These are phyloP conservation scores for Tipula unca DNA, from an alignment of 2,888 invertebrate genomes.

Conservation along the genomic window DNA sequence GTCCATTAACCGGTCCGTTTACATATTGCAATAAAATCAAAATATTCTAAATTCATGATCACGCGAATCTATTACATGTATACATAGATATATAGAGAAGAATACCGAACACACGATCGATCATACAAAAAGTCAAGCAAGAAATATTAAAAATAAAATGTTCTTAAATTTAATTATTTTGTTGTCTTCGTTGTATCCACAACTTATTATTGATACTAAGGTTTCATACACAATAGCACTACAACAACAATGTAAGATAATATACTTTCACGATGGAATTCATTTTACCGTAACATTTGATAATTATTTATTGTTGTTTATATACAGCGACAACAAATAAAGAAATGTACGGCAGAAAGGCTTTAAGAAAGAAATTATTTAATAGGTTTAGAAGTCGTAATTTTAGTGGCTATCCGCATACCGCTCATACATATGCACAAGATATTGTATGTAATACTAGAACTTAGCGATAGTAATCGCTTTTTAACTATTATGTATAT, in stretches of 20 bases:
- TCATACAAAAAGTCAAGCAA: not conserved
- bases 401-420: not conserved
- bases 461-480: not conserved
- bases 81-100: not conserved
- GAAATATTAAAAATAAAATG: not conserved
- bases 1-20: not conserved
- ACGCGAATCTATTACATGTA: not conserved
- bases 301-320: not conserved
- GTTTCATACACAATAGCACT: not conserved
- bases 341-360: not conserved
- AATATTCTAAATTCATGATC: not conserved
- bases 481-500: not conserved
- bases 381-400: not conserved
- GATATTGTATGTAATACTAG: not conserved
- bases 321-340: not conserved
- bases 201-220: not conserved
- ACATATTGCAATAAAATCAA: not conserved
- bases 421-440: not conserved
- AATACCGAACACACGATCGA: not conserved
- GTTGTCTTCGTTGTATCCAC: not conserved
- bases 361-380: not conserved
- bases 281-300: constrained; percentile 14
- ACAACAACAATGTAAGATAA: not conserved
- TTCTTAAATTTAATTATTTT: not conserved
- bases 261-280: not conserved